Percentiles rank a stretch among this genome's conserved stretches.
Conservation (phyloP, 2,113 vertebrate genomes). For the Solea senegalensis region DNA sequence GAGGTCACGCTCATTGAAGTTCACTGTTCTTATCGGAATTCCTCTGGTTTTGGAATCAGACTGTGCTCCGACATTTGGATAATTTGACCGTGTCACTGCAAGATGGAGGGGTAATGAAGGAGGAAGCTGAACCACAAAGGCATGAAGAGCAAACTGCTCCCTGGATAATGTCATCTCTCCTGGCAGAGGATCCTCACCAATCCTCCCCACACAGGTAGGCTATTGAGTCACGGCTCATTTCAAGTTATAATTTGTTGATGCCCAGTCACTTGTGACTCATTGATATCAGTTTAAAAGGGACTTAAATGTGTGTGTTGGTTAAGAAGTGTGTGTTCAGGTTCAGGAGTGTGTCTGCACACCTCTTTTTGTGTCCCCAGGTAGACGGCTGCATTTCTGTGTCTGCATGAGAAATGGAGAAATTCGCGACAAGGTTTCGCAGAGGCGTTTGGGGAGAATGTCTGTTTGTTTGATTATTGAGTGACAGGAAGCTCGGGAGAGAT, state of each 20-base stretch:
- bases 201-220: not conserved
- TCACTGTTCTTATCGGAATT: too few relatives aligned
- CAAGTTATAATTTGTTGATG: constrained; percentile 1
- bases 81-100: too few relatives aligned
- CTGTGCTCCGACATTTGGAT: too few relatives aligned
- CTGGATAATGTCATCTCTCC: not conserved
- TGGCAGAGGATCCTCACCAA: not conserved
- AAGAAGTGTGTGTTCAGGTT: not conserved
- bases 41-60: too few relatives aligned
- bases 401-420: not conserved
- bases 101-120: not conserved
- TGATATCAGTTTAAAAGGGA: too few relatives aligned
- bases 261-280: too few relatives aligned
- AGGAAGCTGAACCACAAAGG: constrained; percentile 1
- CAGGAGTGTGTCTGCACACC: not conserved
- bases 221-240: constrained; percentile 10
- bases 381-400: not conserved
- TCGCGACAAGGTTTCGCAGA: constrained; percentile 21
- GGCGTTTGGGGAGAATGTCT: constrained; percentile 31
- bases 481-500: constrained; percentile 59
- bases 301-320: not conserved
- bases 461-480: constrained; percentile 66
- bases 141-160: constrained; percentile 18
- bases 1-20: too few relatives aligned
- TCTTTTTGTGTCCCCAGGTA: not conserved